phyloP scores from a whole-genome alignment of 2,888 invertebrate genomes.

The Leptinotarsa tumamoca region DNA sequence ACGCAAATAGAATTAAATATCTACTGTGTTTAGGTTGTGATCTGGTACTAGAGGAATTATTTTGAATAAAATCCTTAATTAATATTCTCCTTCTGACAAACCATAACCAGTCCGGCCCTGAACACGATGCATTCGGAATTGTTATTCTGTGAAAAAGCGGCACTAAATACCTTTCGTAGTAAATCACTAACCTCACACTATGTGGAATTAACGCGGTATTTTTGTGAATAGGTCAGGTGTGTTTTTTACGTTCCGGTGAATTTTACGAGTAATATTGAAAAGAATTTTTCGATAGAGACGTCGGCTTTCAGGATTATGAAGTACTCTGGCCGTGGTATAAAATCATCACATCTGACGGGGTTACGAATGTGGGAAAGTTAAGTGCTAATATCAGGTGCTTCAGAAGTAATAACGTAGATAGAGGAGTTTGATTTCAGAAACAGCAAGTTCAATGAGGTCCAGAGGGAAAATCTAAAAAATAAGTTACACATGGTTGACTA shows the following conservation, averaged over 20 bases:
- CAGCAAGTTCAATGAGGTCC: too few species aligned
- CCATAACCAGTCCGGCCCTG: too few species aligned
- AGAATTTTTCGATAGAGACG: neutral
- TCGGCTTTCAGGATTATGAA: neutral
- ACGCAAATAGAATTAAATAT: too few species aligned
- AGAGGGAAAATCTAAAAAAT: too few species aligned
- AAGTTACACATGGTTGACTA: too few species aligned
- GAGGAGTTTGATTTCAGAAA: neutral
- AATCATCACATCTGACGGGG: neutral
- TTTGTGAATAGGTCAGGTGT: constrained; percentile 22
- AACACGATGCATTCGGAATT: neutral
- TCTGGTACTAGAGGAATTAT: too few species aligned
- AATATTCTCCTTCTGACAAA: too few species aligned
- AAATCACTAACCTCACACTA: constrained; percentile 29
- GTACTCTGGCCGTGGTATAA: neutral
- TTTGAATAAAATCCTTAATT: too few species aligned
- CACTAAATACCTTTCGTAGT: constrained; percentile 18
- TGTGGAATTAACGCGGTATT: constrained; percentile 21
- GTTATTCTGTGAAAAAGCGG: neutral
- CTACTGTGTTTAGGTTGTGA: too few species aligned
- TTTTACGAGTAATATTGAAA: constrained; percentile 9
- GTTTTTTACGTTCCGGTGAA: constrained; percentile 8
- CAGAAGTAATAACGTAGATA: neutral
- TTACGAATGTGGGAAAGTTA: neutral
- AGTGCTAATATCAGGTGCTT: neutral